Conservation (phyloP, 2,888 invertebrate species). For the Spatulosminthurus flaviceps region DNA sequence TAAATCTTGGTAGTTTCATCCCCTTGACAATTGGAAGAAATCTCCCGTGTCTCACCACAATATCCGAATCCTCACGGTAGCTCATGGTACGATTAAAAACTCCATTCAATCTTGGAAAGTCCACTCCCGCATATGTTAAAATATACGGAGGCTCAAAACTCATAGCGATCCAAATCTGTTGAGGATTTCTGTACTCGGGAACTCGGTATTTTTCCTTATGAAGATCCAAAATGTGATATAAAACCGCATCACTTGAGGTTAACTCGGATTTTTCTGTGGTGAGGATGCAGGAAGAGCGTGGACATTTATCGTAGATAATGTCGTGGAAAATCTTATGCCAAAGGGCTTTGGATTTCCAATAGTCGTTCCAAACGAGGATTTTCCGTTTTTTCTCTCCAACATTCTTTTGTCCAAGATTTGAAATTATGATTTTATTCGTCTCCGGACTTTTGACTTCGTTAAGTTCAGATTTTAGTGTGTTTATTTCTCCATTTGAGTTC, state of each 20-base stretch:
- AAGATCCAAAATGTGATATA: slow-evolving; percentile 65
- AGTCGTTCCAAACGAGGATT: slow-evolving; percentile 61
- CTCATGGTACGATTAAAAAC: slow-evolving; percentile 56
- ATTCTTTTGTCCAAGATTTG: not conserved
- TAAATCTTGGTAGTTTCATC: slow-evolving; percentile 46
- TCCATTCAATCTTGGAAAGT: not conserved
- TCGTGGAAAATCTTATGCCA: slow-evolving; percentile 62
- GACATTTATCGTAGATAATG: slow-evolving; percentile 50
- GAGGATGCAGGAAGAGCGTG: slow-evolving; percentile 21
- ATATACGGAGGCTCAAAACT: slow-evolving; percentile 76
- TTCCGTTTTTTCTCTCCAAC: slow-evolving; percentile 48
- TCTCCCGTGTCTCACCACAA: not conserved
- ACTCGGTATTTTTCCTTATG: slow-evolving; percentile 68
- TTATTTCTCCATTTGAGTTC: not conserved
- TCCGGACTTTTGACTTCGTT: not conserved
- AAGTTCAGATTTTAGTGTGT: not conserved
- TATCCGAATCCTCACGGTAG: slow-evolving; percentile 51
- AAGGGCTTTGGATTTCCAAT: slow-evolving; percentile 61
- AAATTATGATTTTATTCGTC: not conserved
- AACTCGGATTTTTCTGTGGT: not conserved
- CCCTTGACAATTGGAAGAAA: slow-evolving; percentile 49
- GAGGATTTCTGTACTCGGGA: slow-evolving; percentile 68
- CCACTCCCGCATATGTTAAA: slow-evolving; percentile 65
- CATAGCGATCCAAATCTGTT: slow-evolving; percentile 77
- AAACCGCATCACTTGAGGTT: not conserved